Base-by-base conservation (phyloP, 2,113 vertebrate genomes). In the Channa argus region DNA sequence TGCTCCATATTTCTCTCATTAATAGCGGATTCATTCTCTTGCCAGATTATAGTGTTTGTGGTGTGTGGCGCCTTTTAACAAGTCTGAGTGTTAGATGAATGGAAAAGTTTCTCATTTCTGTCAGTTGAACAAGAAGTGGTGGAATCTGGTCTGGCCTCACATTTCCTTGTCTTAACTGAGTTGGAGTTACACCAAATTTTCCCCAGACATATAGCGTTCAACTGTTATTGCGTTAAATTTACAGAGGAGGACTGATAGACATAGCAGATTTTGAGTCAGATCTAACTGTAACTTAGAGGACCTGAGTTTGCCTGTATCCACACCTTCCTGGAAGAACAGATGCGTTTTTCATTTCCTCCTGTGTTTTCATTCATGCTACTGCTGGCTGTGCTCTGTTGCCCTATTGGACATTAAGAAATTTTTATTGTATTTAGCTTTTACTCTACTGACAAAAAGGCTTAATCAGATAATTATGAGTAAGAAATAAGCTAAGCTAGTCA, bases 311-410 rank as follows among this genome's bases (percentile, higher is more conserved):
- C 53, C 47, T 55, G 10, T 52, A 59, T 74, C 62, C 54, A 46
- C 64, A 81, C 64, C 65, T 85, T 86, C 71, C 71, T 86, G 73
- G 60, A 85, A 78, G 80, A 88, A 71, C 89, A 86, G 63, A 89
- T 89, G 90, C 82, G 71, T 80, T 69, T 71, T 82, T 68, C 86
- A 91, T 86, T 70, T 74, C 44, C n/a, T 51, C 38, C 63, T 38
- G 24, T 24, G 24, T 24, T 24, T 24, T 24, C 38, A 43, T 71
- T 82, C 36, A 56, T 74, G 65, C 67, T 52, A 66, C 43, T 52
- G 52, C 46, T 2, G 10, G 24, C 62, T 67, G 2, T 9, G 13
- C 53, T 76, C 54, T 8, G 6, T 49, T 7, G 8, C 56, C 58
- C 66, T n/a, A 5, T n/a, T 36, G 49, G 50, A 84, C 77, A 80